Conservation (phyloP, 2,888 invertebrate species). For the Plebejus argus region DNA sequence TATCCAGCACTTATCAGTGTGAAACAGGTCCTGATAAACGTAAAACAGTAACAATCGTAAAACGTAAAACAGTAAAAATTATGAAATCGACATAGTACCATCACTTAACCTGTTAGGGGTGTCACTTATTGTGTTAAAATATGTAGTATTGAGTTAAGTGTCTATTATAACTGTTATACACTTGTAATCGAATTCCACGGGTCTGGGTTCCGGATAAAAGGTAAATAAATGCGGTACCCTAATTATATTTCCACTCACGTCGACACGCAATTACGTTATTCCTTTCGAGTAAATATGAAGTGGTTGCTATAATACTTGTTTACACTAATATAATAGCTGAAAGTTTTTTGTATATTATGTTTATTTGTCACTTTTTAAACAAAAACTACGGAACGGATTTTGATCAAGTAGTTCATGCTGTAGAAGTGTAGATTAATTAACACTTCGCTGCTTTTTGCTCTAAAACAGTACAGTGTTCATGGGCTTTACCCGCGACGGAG, state of each 20-base stretch:
- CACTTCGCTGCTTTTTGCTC: too few species aligned
- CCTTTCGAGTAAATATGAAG: not conserved
- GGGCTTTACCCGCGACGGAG: too few species aligned
- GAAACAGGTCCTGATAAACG: too few species aligned
- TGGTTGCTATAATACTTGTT: not conserved
- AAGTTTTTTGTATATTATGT: too few species aligned
- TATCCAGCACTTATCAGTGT: too few species aligned
- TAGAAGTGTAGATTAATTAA: too few species aligned
- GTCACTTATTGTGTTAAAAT: not conserved
- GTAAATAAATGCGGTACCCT: slow-evolving; percentile 14
- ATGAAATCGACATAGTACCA: not conserved
- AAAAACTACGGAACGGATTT: too few species aligned
- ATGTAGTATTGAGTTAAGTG: not conserved
- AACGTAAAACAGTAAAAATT: too few species aligned
- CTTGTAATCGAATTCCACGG: not conserved
- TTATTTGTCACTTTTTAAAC: too few species aligned
- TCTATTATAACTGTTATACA: not conserved
- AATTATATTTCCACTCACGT: slow-evolving; percentile 20
- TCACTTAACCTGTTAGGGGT: not conserved
- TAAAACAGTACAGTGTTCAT: too few species aligned
- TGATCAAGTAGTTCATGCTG: too few species aligned
- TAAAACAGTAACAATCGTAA: too few species aligned
- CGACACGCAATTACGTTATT: slow-evolving; percentile 6
- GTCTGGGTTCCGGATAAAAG: slow-evolving; percentile 10
- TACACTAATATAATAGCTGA: not conserved